Base-by-base conservation (phyloP, 92 coral and sea anemone genomes). In the Desmophyllum pertusum region DNA sequence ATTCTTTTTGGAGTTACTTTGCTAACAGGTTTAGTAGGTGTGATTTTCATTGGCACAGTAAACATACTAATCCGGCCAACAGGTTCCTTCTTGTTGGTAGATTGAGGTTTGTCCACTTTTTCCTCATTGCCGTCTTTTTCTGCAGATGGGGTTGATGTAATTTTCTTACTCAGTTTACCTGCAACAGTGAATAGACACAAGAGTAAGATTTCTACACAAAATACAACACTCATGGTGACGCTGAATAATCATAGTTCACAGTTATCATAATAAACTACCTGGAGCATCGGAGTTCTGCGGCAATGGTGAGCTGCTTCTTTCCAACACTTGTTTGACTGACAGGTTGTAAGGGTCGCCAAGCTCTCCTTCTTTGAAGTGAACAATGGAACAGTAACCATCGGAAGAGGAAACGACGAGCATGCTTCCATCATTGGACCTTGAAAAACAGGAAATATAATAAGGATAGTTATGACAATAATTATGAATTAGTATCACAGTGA, bases 311-410 rank as follows among this genome's bases (percentile, higher is more conserved):
- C 31, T 82, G 79, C 86, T 91, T 78, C 85, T 94, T 65, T 92
- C 94, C 25, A 96, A 75, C 0, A 91, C 89, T 55, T 92, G 94
- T 46, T 88, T 75, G 50, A 90, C 87, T 38, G 99, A 86, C 83
- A 77, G 83, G 38, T 76, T 70, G 80, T 92, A 94, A 15, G 90
- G 99, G 1, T 84, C 80, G 1, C 99, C 99, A 31, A 96, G 84
- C 53, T 96, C 99, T 38, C 85, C 93, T 5, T 89, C 92, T 0
- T 88, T 79, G 51, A 96, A 96, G 68, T 93, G 85, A 42, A 94
- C 91, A 36, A 92, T 73, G 17, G 98, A 90, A 62, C 99, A 96
- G 86, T 96, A 96, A 3, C 99, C 99, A 73, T 96, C 99, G 5
- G 97, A 83, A 25, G 99, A 96, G 11, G 97, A 96, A n/a, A 93